phyloP scores from a whole-genome alignment of 1,140 invertebrate species.

The Ericerus pela region DNA sequence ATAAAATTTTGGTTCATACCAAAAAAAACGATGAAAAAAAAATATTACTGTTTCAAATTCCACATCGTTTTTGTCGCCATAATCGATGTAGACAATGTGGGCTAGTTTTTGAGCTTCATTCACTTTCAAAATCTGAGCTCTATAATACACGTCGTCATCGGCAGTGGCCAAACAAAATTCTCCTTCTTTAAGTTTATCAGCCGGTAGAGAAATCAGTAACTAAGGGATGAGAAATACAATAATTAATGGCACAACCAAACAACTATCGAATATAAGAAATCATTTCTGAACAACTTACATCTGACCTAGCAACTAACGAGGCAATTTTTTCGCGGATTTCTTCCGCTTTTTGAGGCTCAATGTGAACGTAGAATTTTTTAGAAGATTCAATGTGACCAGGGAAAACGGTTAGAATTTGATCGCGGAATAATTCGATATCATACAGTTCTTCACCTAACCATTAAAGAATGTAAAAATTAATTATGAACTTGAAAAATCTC shows the following conservation, averaged over 20 bases:
- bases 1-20: neutral
- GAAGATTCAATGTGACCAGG: slow-evolving; percentile 29
- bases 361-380: slow-evolving; percentile 31
- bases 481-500: too few species aligned
- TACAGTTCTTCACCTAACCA: slow-evolving; percentile 7
- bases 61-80: slow-evolving; percentile 35
- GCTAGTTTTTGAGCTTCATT: slow-evolving; percentile 9
- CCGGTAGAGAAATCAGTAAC: neutral
- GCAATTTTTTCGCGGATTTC: too few species aligned
- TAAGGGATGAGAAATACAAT: neutral
- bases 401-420: slow-evolving; percentile 30
- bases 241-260: neutral
- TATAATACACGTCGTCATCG: slow-evolving; percentile 41
- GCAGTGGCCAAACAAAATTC: slow-evolving; percentile 43
- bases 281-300: too few species aligned
- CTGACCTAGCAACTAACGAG: too few species aligned
- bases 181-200: slow-evolving; percentile 7
- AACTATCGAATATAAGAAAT: too few species aligned
- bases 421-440: slow-evolving; percentile 28
- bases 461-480: slow-evolving; percentile 1
- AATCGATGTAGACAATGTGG: slow-evolving; percentile 36
- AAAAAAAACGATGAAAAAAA: neutral
- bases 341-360: slow-evolving; percentile 20
- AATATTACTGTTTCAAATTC: slow-evolving; percentile 19
- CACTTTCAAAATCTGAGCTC: slow-evolving; percentile 20